These are phyloP conservation scores for Tiliacea aurago DNA, from an alignment of 2,888 invertebrate genomes.

Conservation along the genomic window DNA sequence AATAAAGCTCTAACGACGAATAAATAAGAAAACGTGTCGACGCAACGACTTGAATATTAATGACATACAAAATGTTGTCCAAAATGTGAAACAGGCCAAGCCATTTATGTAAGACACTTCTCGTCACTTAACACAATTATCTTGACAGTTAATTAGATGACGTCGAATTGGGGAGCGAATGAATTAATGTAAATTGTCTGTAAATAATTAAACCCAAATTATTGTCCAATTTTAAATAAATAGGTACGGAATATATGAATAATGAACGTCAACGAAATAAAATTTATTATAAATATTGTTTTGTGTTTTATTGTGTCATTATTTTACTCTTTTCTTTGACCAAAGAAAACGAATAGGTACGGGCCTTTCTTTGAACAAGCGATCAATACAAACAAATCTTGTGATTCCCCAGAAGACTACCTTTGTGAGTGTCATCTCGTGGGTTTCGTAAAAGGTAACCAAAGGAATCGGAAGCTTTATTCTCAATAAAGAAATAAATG, in stretches of 20 bases:
- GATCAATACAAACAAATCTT: slow-evolving; percentile 24
- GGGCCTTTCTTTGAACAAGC: neutral
- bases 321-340: no score
- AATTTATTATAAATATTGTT: slow-evolving; percentile 68
- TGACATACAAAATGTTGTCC: slow-evolving; percentile 48
- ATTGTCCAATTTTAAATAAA: slow-evolving; percentile 66
- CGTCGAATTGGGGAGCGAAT: slow-evolving; percentile 44
- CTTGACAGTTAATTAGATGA: slow-evolving; percentile 52
- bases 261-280: slow-evolving; percentile 74
- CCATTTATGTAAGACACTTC: slow-evolving; percentile 45
- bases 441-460: slow-evolving; percentile 30
- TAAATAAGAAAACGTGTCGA: slow-evolving; percentile 44
- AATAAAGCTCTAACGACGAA: slow-evolving; percentile 24
- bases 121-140: slow-evolving; percentile 58
- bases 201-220: slow-evolving; percentile 65
- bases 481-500: no score
- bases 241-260: slow-evolving; percentile 67
- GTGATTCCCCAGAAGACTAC: slow-evolving; percentile 34
- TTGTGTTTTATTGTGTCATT: slow-evolving; percentile 50
- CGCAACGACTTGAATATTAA: slow-evolving; percentile 54
- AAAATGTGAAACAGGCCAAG: slow-evolving; percentile 49
- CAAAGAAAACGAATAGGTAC: neutral
- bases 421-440: slow-evolving; percentile 25
- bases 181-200: slow-evolving; percentile 61
- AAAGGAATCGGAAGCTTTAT: no score